Conservation (phyloP, 2,113 vertebrate genomes). For the Nothobranchius kuhntae region DNA sequence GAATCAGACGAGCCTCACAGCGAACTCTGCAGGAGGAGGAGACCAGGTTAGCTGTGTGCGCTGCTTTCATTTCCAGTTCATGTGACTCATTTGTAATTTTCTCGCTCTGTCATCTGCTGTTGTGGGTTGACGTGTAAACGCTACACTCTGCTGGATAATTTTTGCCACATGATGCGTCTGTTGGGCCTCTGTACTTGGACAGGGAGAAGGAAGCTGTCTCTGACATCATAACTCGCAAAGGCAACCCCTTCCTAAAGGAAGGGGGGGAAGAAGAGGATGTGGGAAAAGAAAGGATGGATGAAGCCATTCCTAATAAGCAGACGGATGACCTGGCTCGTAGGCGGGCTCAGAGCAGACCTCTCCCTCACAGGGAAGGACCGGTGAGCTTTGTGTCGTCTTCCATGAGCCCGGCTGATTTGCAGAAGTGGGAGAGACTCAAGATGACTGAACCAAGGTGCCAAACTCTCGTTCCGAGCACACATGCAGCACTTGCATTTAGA, state of each 20-base stretch:
- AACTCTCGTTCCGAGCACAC: conserved; percentile 29
- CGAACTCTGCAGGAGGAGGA: conserved; percentile 75
- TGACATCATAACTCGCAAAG: conserved; percentile 61
- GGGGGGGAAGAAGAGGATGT: conserved; percentile 63
- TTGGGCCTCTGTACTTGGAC: conserved; percentile 45
- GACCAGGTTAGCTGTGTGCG: conserved; percentile 58
- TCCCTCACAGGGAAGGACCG: conserved; percentile 73
- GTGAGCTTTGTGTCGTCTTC: conserved; percentile 73
- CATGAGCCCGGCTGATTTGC: conserved; percentile 89
- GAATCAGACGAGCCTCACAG: conserved; percentile 77
- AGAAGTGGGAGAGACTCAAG: conserved; percentile 91
- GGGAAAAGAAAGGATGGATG: conserved; percentile 60
- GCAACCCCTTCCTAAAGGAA: conserved; percentile 67
- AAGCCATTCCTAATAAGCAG: conserved; percentile 73
- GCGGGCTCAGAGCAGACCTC: conserved; percentile 73
- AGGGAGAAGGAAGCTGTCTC: conserved; percentile 63
- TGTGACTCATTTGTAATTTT: conserved; percentile 27
- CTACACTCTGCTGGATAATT: conserved; percentile 24
- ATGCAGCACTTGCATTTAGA: conserved; percentile 9
- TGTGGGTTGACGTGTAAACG: conserved; percentile 25
- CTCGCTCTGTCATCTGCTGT: conserved; percentile 35
- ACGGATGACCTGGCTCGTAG: conserved; percentile 84
- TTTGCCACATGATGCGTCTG: conserved; percentile 21
- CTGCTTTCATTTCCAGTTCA: conserved; percentile 11
- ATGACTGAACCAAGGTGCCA: conserved; percentile 89